Evolutionary conservation across 2,113 vertebrate genomes (phyloP).

Genomic region (Antechinus stuartii): DNA sequence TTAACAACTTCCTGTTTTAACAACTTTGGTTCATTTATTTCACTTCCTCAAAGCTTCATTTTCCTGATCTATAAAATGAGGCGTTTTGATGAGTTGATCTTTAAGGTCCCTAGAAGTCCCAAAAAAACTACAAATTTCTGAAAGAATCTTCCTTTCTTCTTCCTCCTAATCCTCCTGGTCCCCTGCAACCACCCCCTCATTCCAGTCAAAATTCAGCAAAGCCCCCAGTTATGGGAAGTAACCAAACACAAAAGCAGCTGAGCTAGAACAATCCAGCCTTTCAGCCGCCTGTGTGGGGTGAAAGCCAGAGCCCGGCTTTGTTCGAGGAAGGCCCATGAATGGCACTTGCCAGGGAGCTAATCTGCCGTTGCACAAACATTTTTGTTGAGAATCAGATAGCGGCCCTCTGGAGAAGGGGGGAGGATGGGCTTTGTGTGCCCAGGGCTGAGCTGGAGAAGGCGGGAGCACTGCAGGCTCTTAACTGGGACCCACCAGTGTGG

Average conservation of each 20-base stretch:
- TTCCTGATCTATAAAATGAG: not conserved
- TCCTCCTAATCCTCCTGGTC: not conserved
- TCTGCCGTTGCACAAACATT: constrained; percentile 45
- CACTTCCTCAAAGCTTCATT: not conserved
- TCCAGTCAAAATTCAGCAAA: constrained; percentile 34
- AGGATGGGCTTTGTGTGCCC: not conserved
- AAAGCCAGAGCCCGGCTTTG: not conserved
- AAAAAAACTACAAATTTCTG: not conserved
- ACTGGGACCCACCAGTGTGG: not conserved
- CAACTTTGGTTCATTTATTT: not conserved
- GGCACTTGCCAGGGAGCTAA: constrained; percentile 5
- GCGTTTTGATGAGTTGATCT: not conserved
- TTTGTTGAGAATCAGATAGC: constrained; percentile 38
- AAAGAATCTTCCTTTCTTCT: not conserved
- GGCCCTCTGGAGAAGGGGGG: not conserved
- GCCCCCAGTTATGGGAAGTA: constrained; percentile 56
- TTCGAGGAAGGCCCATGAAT: constrained; percentile 19
- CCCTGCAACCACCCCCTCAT: not conserved
- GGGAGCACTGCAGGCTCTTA: not conserved
- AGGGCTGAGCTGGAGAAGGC: not conserved
- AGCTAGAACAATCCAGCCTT: constrained; percentile 24
- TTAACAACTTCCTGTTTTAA: not conserved
- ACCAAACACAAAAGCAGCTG: constrained; percentile 30
- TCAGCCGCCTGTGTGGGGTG: constrained; percentile 42
- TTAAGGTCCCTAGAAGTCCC: not conserved